Evolutionary conservation across 2,113 vertebrate species (phyloP).

Genomic region (Hemiprocne comata): DNA sequence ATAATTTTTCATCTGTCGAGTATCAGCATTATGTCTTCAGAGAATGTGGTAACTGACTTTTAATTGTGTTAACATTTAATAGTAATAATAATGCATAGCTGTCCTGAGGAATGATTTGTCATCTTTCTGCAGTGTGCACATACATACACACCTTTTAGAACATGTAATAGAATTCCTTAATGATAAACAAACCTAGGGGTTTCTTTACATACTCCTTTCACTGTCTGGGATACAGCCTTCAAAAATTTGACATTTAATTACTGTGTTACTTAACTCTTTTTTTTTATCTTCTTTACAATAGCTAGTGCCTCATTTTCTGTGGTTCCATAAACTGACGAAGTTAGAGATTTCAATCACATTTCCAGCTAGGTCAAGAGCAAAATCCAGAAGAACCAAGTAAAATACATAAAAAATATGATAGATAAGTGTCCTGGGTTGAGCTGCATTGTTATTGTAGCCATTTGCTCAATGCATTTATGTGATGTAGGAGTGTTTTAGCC

Average conservation of each 20-base stretch:
- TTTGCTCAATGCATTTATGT: background rate
- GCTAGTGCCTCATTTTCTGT: background rate
- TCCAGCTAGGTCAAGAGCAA: background rate
- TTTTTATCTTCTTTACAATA: background rate
- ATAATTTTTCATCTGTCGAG: background rate
- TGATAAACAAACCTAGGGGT: background rate
- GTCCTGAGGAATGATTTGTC: background rate
- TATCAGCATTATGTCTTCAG: background rate
- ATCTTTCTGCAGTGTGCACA: background rate
- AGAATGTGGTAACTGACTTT: background rate
- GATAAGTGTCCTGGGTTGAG: no score
- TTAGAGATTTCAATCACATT: background rate
- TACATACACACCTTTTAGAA: background rate
- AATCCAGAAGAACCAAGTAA: background rate
- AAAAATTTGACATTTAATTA: background rate
- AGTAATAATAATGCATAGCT: rapidly evolving
- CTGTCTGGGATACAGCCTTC: background rate
- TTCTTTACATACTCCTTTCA: background rate
- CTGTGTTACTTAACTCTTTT: background rate
- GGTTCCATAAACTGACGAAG: background rate
- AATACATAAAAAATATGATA: background rate
- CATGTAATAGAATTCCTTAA: background rate
- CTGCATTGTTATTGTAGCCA: background rate
- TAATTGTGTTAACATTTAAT: background rate
- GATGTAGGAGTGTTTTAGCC: background rate